phyloP scores from a whole-genome alignment of 2,797 vertebrate species.

The Notamacropus eugenii region DNA sequence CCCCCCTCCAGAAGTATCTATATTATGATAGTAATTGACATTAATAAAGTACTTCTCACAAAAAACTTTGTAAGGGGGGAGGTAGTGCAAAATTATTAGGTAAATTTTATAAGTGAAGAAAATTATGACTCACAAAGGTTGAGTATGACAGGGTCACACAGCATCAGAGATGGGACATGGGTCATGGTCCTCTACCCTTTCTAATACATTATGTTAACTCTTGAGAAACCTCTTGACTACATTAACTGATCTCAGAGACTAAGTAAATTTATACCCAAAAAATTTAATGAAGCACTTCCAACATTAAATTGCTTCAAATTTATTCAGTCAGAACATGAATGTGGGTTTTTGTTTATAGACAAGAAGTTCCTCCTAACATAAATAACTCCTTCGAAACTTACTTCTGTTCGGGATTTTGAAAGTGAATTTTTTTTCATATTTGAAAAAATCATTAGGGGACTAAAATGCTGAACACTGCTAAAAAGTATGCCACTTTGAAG shows the following conservation, averaged over 20 bases:
- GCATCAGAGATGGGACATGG: not conserved
- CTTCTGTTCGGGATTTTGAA: constrained; percentile 3
- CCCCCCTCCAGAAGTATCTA: not conserved
- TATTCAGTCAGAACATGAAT: not conserved
- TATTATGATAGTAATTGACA: not conserved
- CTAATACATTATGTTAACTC: not conserved
- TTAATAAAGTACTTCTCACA: not conserved
- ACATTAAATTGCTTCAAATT: constrained; percentile 4
- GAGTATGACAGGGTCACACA: not conserved
- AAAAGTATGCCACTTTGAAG: not conserved
- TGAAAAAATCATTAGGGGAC: not conserved
- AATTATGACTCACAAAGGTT: not conserved
- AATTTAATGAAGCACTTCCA: not conserved
- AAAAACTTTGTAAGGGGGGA: not conserved
- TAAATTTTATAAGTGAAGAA: not conserved
- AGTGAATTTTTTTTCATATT: not conserved
- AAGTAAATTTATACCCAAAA: not conserved
- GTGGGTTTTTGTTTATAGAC: not conserved
- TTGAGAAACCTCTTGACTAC: not conserved
- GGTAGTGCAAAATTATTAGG: not conserved
- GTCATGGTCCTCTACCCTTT: not conserved
- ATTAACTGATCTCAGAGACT: not conserved
- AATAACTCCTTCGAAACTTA: not conserved
- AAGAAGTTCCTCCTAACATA: not conserved
- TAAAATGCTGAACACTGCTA: not conserved